A percentile compares a stretch with the other conserved stretches of the same genome.
Conservation (phyloP, 2,888 invertebrate species). For the Pandemis heparana region DNA sequence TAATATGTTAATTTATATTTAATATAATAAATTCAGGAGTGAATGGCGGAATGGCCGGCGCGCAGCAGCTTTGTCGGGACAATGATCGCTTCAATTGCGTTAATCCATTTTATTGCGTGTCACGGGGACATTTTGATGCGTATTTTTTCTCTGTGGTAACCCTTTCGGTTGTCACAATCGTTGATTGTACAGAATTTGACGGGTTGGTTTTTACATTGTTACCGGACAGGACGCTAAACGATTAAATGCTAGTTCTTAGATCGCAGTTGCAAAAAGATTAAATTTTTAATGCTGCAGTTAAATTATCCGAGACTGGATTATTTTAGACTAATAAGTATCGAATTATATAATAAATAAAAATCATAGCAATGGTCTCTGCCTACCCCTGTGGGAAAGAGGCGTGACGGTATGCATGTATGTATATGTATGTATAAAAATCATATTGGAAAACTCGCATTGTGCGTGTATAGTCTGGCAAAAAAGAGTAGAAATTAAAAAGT, state of each 20-base stretch:
- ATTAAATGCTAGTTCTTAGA: background rate
- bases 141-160: constrained; percentile 41
- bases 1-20: constrained; percentile 46
- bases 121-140: constrained; percentile 43
- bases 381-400: too few species aligned
- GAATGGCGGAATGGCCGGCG: constrained; percentile 40
- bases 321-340: too few species aligned
- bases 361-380: too few species aligned
- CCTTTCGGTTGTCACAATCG: constrained; percentile 40
- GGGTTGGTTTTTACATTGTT: constrained; percentile 14
- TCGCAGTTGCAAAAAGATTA: background rate
- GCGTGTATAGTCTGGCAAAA: too few species aligned
- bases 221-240: constrained; percentile 25
- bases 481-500: too few species aligned
- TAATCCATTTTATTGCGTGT: constrained; percentile 45
- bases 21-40: constrained; percentile 44
- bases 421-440: too few species aligned
- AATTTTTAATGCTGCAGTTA: background rate
- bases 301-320: background rate
- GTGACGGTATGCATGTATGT: too few species aligned
- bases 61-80: constrained; percentile 30
- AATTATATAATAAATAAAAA: too few species aligned
- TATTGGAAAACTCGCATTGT: too few species aligned
- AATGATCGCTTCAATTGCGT: constrained; percentile 42
- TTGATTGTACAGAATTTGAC: constrained; percentile 42